Base-by-base conservation (phyloP, 2,888 invertebrate genomes). In the Crematogaster levior region DNA sequence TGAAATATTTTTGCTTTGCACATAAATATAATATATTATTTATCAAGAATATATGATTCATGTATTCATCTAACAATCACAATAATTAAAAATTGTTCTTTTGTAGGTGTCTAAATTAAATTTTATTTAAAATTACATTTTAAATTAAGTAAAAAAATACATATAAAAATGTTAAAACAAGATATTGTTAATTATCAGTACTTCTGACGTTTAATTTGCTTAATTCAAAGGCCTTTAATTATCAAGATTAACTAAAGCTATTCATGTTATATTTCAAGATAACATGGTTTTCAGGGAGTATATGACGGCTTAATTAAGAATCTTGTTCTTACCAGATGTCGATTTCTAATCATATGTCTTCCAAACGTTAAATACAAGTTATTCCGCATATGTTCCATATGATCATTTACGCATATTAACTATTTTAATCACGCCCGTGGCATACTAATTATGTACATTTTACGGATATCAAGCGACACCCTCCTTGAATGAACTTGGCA, bases 391-490 rank as follows among this genome's bases (percentile, higher is more conserved):
- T 9, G 15, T 2, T 21, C 7, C 21, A 30, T 51, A 9, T 37
- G 1, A 53, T 34, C 4, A 24, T 37, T 21, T 34, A 7, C 21
- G 21, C 1, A 53, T 18, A 21, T 61, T 3, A 48, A 4, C 5
- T 63, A 34, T 24, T 48, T 43, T n/a, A n/a, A n/a, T 34, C 40
- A 30, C 12, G 27, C 15, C 7, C 18, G 24, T 10, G 18, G 3
- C 15, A n/a, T 43, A 21, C 66, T 43, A 56, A 77, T 77, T 4
- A 7, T 10, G 5, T 40, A 21, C 30, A 24, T 68, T 77, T 70
- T 56, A 70, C 24, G 43, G 21, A 53, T 40, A 77, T 77, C 21
- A 56, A 24, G 10, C 10, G 12, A 0, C 1, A 10, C 15, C 10
- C 46, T 60, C 27, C 27, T 51, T 73, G 1, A 72, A 43, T 53